Conservation (phyloP, 2,888 invertebrate genomes). For the Scaptomyza caliginosa region DNA sequence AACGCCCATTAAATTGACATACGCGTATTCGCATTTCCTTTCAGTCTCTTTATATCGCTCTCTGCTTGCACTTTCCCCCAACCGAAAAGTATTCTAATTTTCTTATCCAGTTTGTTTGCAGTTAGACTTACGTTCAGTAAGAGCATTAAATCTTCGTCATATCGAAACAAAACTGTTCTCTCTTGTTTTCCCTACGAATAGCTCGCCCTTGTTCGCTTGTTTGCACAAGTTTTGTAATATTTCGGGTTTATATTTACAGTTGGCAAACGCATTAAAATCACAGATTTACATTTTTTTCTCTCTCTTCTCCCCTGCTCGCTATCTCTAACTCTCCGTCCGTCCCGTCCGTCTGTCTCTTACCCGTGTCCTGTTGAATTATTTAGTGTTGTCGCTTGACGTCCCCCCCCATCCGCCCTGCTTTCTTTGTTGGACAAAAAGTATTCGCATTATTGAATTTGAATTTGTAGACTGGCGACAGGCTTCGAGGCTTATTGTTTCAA, state of each 20-base stretch:
- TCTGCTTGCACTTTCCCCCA: not conserved
- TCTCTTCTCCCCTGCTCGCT: not conserved
- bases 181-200: conserved; percentile 55
- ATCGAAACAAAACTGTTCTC: not conserved
- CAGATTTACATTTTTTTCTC: conserved; percentile 75
- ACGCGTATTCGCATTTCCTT: conserved; percentile 69
- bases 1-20: conserved; percentile 80
- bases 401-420: not conserved
- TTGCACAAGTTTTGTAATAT: conserved; percentile 81
- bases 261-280: conserved; percentile 81
- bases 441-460: conserved; percentile 74
- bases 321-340: too few species aligned
- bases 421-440: conserved; percentile 31
- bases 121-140: not conserved
- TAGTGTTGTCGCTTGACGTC: conserved; percentile 62
- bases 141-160: not conserved
- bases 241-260: conserved; percentile 81
- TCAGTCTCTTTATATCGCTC: conserved; percentile 55
- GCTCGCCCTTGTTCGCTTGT: conserved; percentile 49
- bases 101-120: not conserved
- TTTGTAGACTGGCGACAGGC: conserved; percentile 51
- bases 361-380: conserved; percentile 69
- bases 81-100: not conserved
- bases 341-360: too few species aligned
- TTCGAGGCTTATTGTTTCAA: conserved; percentile 77